These are phyloP conservation scores for Tetrao urogallus DNA, from an alignment of 2,113 vertebrate species.

Conservation along the genomic window DNA sequence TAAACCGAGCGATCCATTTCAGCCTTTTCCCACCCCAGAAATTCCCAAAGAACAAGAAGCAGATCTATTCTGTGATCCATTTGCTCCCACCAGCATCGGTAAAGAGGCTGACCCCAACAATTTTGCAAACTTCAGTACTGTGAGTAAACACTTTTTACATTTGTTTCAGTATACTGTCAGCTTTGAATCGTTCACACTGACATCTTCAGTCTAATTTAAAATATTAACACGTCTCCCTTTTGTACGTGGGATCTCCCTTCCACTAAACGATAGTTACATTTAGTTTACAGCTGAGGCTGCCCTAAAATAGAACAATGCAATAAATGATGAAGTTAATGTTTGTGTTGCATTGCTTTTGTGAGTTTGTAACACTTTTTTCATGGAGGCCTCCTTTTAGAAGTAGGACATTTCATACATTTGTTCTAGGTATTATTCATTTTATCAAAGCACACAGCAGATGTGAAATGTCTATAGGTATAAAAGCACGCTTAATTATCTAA, in stretches of 20 bases:
- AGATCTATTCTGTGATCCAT: constrained; percentile 88
- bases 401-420: neutral
- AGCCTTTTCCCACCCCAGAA: constrained; percentile 87
- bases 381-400: neutral
- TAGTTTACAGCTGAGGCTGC: constrained; percentile 10
- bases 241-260: neutral
- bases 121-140: constrained; percentile 99
- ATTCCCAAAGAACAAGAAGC: constrained; percentile 91
- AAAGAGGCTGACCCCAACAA: constrained; percentile 88
- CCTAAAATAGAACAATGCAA: constrained; percentile 1
- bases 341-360: neutral
- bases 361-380: neutral
- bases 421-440: neutral
- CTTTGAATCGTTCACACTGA: constrained; percentile 47
- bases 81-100: constrained; percentile 86
- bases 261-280: neutral
- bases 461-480: neutral
- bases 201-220: constrained; percentile 6
- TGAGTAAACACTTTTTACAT: constrained; percentile 85
- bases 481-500: neutral
- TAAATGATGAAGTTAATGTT: neutral
- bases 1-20: constrained; percentile 90
- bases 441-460: neutral
- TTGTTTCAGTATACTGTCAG: constrained; percentile 58
- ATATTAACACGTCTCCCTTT: neutral